Base-by-base conservation (phyloP, 1,140 invertebrate species). In the Luehdorfia chinensis region DNA sequence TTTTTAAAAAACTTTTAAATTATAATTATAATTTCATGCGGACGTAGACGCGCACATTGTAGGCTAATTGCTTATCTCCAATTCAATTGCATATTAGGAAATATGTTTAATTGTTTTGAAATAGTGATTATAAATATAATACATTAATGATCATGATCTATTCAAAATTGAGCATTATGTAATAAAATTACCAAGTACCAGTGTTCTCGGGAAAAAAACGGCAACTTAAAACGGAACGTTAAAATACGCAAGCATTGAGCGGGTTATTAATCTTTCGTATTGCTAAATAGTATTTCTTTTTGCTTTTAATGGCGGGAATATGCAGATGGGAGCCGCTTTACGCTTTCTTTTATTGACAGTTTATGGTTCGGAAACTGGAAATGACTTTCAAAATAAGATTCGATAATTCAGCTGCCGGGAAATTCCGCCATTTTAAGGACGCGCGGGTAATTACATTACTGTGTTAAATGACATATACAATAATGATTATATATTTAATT, bases 331-430 rank as follows among this genome's bases (percentile, higher is more conserved):
- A 23, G 54, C 55, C 55, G 69, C 62, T 72, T 68, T 64, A 66
- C 56, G 71, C 68, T 71, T 78, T 66, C 64, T 76, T 80, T 79
- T 79, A 80, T 79, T 72, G 79, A 80, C 73, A 84, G 65, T 84
- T 84, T 84, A 84, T 84, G 73, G 67, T 77, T 77, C 63, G 79
- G 79, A 84, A 84, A 81, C n/a, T n/a, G n/a, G n/a, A n/a, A n/a
- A n/a, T n/a, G n/a, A 67, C 64, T 67, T 55, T 31, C 23, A 30
- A 59, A 55, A 66, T 66, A 63, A 59, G 54, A 70, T 65, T 55
- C 66, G 63, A 77, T 77, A 68, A 47, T 56, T 54, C 45, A 33
- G 12, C 49, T 53, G 48, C 44, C 43, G 41, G 46, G 36, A 53
- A 44, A 47, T 28, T 53, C 41, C 39, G 43, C 33, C 18, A 21